A percentile compares a stretch with the other conserved stretches of the same genome.
Conservation (phyloP, 1,140 invertebrate genomes). For the Tetraneura akinire region DNA sequence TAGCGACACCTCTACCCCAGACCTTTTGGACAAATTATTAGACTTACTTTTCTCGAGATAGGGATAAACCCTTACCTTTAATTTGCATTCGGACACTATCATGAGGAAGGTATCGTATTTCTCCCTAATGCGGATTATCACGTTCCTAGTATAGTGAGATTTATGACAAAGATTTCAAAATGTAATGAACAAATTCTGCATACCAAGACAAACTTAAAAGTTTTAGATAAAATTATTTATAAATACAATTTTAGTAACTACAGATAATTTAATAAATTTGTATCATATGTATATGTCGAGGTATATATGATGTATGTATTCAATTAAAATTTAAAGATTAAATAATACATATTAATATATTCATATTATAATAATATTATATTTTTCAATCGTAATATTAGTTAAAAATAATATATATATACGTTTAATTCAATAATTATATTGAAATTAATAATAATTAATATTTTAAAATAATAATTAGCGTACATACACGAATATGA, state of each 20-base stretch:
- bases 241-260: not conserved
- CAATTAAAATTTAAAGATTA: too few species aligned
- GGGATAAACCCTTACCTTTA: conserved; percentile 51
- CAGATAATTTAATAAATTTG: not conserved
- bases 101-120: conserved; percentile 22
- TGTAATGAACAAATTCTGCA: conserved; percentile 8
- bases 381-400: too few species aligned
- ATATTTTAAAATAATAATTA: too few species aligned
- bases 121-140: conserved; percentile 47
- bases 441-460: too few species aligned
- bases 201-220: not conserved
- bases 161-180: conserved; percentile 14
- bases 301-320: too few species aligned
- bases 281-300: too few species aligned
- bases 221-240: not conserved
- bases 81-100: conserved; percentile 45
- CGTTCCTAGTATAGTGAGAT: conserved; percentile 33
- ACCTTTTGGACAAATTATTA: conserved; percentile 47
- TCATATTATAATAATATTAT: too few species aligned
- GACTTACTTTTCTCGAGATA: conserved; percentile 46
- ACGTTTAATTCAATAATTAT: too few species aligned
- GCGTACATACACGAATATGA: too few species aligned
- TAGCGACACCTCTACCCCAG: conserved; percentile 44
- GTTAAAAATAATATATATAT: too few species aligned
- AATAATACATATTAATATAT: too few species aligned